phyloP scores from a whole-genome alignment of 2,888 invertebrate species.

The Holacanthella duospinosa region DNA sequence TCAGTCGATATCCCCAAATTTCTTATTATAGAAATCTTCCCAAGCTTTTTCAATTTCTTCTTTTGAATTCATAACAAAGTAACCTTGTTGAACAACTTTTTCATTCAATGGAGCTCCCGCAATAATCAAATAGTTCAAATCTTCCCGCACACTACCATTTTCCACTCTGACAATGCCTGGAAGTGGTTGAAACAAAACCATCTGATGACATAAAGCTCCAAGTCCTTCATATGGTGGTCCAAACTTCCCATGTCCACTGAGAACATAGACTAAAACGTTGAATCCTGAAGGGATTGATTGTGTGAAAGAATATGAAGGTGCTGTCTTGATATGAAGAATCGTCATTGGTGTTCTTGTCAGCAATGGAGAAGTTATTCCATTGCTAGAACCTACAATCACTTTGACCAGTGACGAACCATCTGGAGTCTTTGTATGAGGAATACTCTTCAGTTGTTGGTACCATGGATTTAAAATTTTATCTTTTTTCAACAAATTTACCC shows the following conservation, averaged over 20 bases:
- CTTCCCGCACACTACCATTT: background rate
- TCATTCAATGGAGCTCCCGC: background rate
- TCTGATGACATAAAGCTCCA: background rate
- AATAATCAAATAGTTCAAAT: background rate
- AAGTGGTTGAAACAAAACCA: background rate
- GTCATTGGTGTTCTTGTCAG: background rate
- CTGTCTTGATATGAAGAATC: background rate
- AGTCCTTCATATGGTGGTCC: background rate
- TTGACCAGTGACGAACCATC: background rate
- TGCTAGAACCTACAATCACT: background rate
- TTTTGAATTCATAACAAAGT: background rate
- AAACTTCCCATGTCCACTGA: background rate
- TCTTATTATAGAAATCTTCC: background rate
- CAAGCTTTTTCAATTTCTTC: background rate
- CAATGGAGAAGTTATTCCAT: background rate
- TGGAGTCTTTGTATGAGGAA: background rate
- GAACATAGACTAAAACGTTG: background rate
- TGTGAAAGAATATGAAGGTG: background rate
- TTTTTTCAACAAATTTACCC: background rate
- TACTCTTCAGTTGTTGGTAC: background rate
- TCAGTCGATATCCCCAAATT: background rate
- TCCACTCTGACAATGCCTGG: background rate
- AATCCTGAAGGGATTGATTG: background rate
- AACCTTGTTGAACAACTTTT: background rate
- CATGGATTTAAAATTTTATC: background rate